These are phyloP conservation scores for Asarcornis scutulata DNA, from an alignment of 2,113 vertebrate species.

Conservation along the genomic window DNA sequence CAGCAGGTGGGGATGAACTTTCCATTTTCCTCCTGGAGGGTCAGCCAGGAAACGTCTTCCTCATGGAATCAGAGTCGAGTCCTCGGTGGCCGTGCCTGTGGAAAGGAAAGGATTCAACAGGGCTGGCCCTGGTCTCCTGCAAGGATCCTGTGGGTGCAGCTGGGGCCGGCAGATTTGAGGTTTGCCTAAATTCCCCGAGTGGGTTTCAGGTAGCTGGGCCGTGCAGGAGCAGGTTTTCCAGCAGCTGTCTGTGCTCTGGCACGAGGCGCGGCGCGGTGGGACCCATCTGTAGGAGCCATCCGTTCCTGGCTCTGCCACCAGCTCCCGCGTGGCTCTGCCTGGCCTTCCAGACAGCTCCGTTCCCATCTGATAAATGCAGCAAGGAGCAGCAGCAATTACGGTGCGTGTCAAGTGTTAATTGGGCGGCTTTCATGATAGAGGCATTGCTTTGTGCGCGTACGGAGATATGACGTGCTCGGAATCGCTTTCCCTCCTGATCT, in stretches of 20 bases:
- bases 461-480: constrained; percentile 25
- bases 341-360: constrained; percentile 43
- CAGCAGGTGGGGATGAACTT: background rate
- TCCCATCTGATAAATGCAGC: constrained; percentile 51
- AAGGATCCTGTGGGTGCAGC: rapidly evolving
- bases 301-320: rapidly evolving
- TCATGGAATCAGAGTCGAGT: background rate
- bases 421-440: constrained; percentile 57
- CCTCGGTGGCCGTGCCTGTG: background rate
- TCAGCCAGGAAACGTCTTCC: background rate
- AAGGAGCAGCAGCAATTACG: constrained; percentile 56
- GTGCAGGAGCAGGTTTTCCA: rapidly evolving
- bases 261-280: background rate
- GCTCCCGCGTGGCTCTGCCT: background rate
- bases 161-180: background rate
- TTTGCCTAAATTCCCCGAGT: background rate
- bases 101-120: background rate
- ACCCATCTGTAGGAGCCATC: background rate
- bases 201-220: background rate
- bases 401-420: constrained; percentile 68
- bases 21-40: background rate
- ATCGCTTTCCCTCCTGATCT: constrained; percentile 47
- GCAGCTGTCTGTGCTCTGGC: background rate
- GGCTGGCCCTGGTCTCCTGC: background rate
- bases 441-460: constrained; percentile 49